phyloP scores from a whole-genome alignment of 64 coral and sea anemone genomes.

The Pocillopora damicornis region DNA sequence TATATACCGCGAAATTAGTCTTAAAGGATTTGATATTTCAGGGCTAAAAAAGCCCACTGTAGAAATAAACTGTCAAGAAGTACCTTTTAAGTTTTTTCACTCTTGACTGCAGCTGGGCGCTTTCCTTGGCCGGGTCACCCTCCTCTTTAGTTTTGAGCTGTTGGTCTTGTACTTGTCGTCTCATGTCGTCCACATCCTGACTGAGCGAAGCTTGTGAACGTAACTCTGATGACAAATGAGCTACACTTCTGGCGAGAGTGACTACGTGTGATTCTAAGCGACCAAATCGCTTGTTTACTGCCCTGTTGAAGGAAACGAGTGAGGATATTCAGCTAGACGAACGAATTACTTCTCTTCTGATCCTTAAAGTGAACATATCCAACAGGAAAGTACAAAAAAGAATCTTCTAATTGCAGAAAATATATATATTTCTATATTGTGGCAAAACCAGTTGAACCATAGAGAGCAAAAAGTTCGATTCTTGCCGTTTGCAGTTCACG shows the following conservation, averaged over 20 bases:
- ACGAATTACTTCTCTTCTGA: too few species aligned
- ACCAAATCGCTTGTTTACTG: constrained; percentile 86
- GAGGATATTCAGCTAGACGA: background rate
- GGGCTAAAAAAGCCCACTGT: background rate
- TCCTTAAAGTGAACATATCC: too few species aligned
- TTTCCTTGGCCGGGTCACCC: constrained; percentile 21
- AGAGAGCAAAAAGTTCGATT: too few species aligned
- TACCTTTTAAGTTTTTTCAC: constrained; percentile 94
- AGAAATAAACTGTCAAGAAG: constrained; percentile 3
- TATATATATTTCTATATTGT: too few species aligned
- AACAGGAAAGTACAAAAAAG: too few species aligned
- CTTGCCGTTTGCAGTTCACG: too few species aligned
- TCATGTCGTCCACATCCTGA: constrained; percentile 83
- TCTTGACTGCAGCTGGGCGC: constrained; percentile 49
- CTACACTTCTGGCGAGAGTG: constrained; percentile 88
- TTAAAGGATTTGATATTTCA: too few species aligned
- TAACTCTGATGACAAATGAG: constrained; percentile 85
- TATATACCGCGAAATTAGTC: too few species aligned
- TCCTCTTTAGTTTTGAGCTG: constrained; percentile 6
- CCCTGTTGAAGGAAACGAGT: constrained; percentile 22
- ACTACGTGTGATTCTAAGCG: constrained; percentile 93
- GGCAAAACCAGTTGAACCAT: too few species aligned
- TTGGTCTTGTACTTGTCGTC: constrained; percentile 54
- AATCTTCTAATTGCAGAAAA: too few species aligned
- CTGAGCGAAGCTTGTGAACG: constrained; percentile 85